Evolutionary conservation across 37 sponge, comb jelly and placozoan species (phyloP).

Genomic region (Cliona cf. orientalis): DNA sequence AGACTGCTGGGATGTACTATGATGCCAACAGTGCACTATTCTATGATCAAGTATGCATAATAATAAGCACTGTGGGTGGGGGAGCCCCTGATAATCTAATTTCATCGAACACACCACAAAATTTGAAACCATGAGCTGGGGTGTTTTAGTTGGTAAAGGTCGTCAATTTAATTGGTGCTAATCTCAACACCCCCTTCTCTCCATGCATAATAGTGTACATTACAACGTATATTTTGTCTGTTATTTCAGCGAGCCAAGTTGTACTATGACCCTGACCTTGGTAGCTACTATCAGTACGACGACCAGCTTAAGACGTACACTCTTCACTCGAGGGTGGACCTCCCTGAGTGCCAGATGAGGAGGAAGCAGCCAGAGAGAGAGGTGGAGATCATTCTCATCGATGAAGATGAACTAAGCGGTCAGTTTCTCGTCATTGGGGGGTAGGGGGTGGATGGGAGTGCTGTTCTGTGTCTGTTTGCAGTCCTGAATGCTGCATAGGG

Average conservation of each 20-base stretch:
- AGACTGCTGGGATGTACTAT: conserved; percentile 63
- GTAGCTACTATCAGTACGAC: conserved; percentile 72
- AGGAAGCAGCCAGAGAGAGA: neutral
- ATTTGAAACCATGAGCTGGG: no score
- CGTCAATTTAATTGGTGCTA: no score
- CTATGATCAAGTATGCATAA: conserved; percentile 82
- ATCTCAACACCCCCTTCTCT: neutral
- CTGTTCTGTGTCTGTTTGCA: no score
- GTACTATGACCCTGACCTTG: conserved; percentile 64
- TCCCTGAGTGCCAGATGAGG: conserved; percentile 12
- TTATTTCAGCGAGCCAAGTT: conserved; percentile 53
- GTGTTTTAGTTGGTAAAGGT: no score
- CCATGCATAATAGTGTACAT: neutral
- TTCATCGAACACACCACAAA: no score
- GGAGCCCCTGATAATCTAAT: no score
- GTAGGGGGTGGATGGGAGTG: no score
- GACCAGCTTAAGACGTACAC: conserved; percentile 48
- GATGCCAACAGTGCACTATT: conserved; percentile 58
- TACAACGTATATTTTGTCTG: no score
- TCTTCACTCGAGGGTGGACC: conserved; percentile 57
- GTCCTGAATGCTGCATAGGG: no score
- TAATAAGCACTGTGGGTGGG: no score
- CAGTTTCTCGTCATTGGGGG: neutral
- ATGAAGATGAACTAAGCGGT: conserved; percentile 38
- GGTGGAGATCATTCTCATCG: neutral